Evolutionary conservation across 2,888 invertebrate species (phyloP).

Genomic region (Erebia ligea): DNA sequence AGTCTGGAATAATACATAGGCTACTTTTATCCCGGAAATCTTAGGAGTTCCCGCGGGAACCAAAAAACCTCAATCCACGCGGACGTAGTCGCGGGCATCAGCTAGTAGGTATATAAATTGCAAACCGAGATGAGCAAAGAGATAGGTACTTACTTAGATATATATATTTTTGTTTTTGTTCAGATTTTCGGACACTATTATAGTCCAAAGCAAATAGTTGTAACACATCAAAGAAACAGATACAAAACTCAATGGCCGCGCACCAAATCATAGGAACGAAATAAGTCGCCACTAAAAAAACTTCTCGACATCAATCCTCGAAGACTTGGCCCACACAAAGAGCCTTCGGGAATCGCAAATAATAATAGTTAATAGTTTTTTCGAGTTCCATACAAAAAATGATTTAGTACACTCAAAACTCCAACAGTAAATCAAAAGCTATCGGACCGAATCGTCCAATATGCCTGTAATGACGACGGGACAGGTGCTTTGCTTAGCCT

Average conservation of each 20-base stretch:
- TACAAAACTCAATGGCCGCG: neutral
- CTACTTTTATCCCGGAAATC: too few relatives aligned
- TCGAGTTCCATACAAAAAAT: conserved; percentile 75
- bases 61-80: too few relatives aligned
- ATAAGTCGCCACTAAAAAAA: conserved; percentile 59
- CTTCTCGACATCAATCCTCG: conserved; percentile 49
- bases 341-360: conserved; percentile 70
- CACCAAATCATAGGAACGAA: neutral
- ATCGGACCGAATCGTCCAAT: conserved; percentile 63
- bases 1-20: too few relatives aligned
- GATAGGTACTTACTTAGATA: too few relatives aligned
- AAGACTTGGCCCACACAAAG: conserved; percentile 62
- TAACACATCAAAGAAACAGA: neutral
- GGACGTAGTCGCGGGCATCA: too few relatives aligned
- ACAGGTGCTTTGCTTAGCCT: conserved; percentile 76
- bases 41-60: too few relatives aligned
- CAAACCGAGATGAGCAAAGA: too few relatives aligned
- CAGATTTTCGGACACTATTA: too few relatives aligned
- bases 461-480: conserved; percentile 60
- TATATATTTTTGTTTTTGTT: too few relatives aligned
- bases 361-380: conserved; percentile 82
- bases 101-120: too few relatives aligned
- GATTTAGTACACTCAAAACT: conserved; percentile 80
- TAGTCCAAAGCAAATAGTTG: too few relatives aligned
- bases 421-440: conserved; percentile 76